Percentiles rank a stretch among this genome's conserved stretches.
phyloP scores from a whole-genome alignment of 2,797 vertebrate species.

The Aldrovandia affinis region DNA sequence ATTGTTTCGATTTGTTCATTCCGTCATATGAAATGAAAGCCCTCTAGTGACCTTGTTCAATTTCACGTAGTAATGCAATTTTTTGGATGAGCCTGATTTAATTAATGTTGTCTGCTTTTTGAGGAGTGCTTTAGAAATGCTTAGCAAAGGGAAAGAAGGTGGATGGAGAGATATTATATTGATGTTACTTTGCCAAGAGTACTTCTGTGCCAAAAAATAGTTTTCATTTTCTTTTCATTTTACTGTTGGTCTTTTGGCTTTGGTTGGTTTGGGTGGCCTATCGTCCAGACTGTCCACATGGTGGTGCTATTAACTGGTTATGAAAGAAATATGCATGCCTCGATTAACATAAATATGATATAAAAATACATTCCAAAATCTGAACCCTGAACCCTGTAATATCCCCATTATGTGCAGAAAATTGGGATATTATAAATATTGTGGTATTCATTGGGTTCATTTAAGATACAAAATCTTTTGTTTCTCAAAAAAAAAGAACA shows the following conservation, averaged over 20 bases:
- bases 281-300: constrained; percentile 37
- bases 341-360: not conserved
- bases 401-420: too few species aligned
- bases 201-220: not conserved
- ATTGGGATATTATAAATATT: not conserved
- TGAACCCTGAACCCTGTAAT: not conserved
- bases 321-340: not conserved
- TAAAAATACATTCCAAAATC: constrained; percentile 4
- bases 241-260: constrained; percentile 16
- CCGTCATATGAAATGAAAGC: not conserved
- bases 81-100: constrained; percentile 22
- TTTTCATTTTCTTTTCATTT: constrained; percentile 16
- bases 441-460: not conserved
- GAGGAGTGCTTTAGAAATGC: constrained; percentile 16
- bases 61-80: constrained; percentile 25
- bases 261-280: not conserved
- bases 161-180: not conserved
- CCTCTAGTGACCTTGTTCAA: constrained; percentile 17
- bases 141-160: constrained; percentile 2
- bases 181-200: constrained; percentile 2
- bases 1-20: constrained; percentile 11
- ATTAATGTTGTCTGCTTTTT: constrained; percentile 16
- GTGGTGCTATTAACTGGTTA: constrained; percentile 25
- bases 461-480: not conserved
- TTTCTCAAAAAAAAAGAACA: too few species aligned